Evolutionary conservation across 2,888 invertebrate species (phyloP), one percentile per base, ranked within the genome.

Genomic region (Trichogramma evanescens): DNA sequence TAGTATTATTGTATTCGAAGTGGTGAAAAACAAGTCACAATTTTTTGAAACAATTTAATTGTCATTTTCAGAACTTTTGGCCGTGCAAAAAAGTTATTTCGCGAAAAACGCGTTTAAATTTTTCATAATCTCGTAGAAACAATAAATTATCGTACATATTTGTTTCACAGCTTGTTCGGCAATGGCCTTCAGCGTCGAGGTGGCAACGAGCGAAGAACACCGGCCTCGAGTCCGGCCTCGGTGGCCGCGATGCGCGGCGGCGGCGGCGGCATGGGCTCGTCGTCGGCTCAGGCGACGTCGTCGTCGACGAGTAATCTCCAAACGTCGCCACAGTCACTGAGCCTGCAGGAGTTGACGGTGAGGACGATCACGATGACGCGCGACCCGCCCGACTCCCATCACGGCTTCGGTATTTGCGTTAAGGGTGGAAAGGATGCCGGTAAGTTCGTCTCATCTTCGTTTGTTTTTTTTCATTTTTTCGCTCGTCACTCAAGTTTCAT

Each of bases 341-440:
- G 83, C 79, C 83, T 86, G 65, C 86, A 87, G 72, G 90, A 90
- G 79, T 84, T 91, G 71, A 83, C 88, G 71, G 91, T 91, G 69
- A 83, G 91, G 71, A 92, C 91, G 64, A 89, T 92, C 74, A 89
- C 88, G 78, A 92, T 92, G 91, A 87, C 89, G 70, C 82, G 91
- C 66, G 91, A 91, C 75, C 86, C 86, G 57, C 87, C 89, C 64
- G 89, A 90, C 74, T 87, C 87, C 69, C 85, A 86, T 51, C 92
- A 91, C 76, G 92, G 92, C 63, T 93, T 92, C 80, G 92, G 92
- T 65, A 92, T 93, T 74, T 93, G 92, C 82, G 92, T 93, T 76
- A 93, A 93, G 80, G 92, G 92, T 73, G 92, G 92, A 69, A 91
- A 91, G 81, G 91, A 92, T 79, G 88, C 91, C 78, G 91, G 92